Conservation (phyloP, 1,140 invertebrate genomes). For the Protaetia brevitarsis region DNA sequence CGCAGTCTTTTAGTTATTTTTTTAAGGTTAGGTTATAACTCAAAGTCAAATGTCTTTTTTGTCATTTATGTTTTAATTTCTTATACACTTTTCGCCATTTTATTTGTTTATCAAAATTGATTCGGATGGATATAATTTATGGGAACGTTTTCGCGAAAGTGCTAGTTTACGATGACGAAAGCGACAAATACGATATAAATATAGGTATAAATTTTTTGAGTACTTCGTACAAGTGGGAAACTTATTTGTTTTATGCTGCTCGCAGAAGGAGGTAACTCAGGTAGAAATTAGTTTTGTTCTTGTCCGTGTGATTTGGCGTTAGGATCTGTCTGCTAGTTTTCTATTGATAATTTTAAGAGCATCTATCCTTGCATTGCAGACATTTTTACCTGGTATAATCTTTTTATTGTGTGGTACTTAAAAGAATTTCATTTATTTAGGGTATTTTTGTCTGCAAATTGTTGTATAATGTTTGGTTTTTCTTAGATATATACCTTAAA, state of each 20-base stretch:
- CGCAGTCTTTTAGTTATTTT: too few species aligned
- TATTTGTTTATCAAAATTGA: not conserved
- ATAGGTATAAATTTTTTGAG: not conserved
- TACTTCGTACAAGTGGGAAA: not conserved
- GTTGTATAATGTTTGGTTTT: too few species aligned
- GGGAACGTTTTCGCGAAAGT: constrained; percentile 9
- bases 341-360: too few species aligned
- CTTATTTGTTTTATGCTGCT: constrained; percentile 31
- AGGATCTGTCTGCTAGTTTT: not conserved
- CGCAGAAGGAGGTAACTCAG: constrained; percentile 3
- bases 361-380: too few species aligned
- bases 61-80: not conserved
- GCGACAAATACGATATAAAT: not conserved
- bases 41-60: not conserved
- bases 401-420: too few species aligned
- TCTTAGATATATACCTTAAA: too few species aligned
- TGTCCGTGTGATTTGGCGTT: not conserved
- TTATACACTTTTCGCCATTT: not conserved
- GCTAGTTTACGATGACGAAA: not conserved
- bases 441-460: too few species aligned
- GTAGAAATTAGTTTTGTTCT: not conserved
- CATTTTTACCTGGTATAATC: too few species aligned
- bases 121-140: constrained; percentile 2
- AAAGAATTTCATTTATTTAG: too few species aligned
- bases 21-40: constrained; percentile 3